These are phyloP conservation scores for Hydrocynus forskahlii DNA, from an alignment of 2,797 vertebrate species.

Conservation along the genomic window DNA sequence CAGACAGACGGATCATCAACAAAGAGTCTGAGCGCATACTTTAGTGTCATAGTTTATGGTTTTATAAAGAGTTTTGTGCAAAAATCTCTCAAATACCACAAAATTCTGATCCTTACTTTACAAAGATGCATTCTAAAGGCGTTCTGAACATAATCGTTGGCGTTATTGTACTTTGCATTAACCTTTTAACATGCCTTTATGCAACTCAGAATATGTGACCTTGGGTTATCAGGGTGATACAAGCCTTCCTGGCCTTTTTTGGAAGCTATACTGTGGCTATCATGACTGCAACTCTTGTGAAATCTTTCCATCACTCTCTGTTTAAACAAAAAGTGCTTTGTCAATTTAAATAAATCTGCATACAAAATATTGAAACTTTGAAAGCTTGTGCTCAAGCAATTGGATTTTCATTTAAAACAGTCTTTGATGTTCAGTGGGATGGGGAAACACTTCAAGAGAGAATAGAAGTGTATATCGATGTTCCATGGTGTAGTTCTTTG, in stretches of 20 bases:
- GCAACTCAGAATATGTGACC: background rate
- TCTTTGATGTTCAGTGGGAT: background rate
- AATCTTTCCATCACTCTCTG: background rate
- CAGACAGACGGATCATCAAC: constrained; percentile 11
- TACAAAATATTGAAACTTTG: background rate
- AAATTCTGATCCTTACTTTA: background rate
- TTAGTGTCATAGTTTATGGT: background rate
- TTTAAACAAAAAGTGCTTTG: background rate
- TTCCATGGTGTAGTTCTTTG: background rate
- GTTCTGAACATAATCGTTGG: background rate
- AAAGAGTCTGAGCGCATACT: constrained; percentile 1
- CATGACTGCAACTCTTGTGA: background rate
- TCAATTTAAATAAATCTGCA: background rate
- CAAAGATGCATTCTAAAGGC: background rate
- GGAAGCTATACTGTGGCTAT: background rate
- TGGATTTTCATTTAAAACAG: too few relatives aligned
- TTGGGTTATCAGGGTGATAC: background rate
- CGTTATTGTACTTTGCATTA: background rate
- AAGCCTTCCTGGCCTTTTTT: background rate
- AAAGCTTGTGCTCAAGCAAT: background rate
- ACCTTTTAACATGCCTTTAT: background rate
- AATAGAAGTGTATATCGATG: background rate
- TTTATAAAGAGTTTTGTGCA: background rate
- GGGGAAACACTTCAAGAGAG: background rate
- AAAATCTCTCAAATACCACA: background rate